Evolutionary conservation across 2,888 invertebrate genomes (phyloP).

Genomic region (Eumacrocentrus americanus): DNA sequence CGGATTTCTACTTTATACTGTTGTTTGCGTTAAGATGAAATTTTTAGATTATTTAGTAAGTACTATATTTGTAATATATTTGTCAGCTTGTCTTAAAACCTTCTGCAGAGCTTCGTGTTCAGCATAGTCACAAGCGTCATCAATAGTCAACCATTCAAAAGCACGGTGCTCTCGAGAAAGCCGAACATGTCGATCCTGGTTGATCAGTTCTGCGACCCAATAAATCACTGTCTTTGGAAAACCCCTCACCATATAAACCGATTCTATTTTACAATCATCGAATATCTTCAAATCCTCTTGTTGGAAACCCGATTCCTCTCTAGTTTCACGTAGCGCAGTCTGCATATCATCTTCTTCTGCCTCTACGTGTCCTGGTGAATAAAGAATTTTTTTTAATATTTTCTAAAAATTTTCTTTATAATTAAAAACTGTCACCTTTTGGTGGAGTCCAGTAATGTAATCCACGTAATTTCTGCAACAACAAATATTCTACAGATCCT

Average conservation of each 20-base stretch:
- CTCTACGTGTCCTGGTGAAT: slow-evolving; percentile 80
- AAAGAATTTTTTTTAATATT: too few species aligned
- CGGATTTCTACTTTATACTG: too few species aligned
- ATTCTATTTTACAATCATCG: slow-evolving; percentile 68
- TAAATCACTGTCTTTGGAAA: slow-evolving; percentile 76
- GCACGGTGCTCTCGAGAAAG: slow-evolving; percentile 85
- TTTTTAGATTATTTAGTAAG: too few species aligned
- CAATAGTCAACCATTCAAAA: slow-evolving; percentile 77
- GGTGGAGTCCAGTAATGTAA: slow-evolving; percentile 93
- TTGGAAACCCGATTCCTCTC: slow-evolving; percentile 83
- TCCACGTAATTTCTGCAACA: slow-evolving; percentile 87
- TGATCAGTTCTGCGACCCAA: slow-evolving; percentile 81
- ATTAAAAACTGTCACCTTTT: slow-evolving; percentile 72
- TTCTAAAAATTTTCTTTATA: too few species aligned
- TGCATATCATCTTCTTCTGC: slow-evolving; percentile 81
- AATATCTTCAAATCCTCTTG: slow-evolving; percentile 71
- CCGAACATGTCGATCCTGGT: slow-evolving; percentile 68
- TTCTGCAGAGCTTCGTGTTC: slow-evolving; percentile 68
- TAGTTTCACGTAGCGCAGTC: slow-evolving; percentile 87
- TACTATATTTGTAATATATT: slow-evolving; percentile 42
- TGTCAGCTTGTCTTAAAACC: slow-evolving; percentile 60
- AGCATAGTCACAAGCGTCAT: slow-evolving; percentile 71
- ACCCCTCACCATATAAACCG: slow-evolving; percentile 71
- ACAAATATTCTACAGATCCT: slow-evolving; percentile 74
- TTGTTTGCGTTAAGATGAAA: too few species aligned